Conservation (phyloP, 2,888 invertebrate species). For the Augiades crinisus region DNA sequence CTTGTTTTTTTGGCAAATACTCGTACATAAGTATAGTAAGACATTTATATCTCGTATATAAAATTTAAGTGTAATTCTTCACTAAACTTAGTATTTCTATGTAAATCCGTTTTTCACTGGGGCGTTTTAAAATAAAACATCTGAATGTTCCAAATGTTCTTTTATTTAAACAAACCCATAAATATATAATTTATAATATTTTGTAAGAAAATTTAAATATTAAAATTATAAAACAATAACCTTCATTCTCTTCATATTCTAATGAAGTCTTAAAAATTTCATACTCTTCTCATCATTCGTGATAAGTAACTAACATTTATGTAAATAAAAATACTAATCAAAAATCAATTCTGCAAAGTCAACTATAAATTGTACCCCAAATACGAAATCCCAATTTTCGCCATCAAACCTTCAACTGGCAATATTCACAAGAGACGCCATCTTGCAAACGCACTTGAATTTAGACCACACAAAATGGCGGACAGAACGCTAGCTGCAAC, state of each 20-base stretch:
- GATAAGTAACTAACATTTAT: too few relatives aligned
- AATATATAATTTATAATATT: constrained; percentile 1
- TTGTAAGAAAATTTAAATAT: background rate
- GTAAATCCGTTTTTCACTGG: constrained; percentile 13
- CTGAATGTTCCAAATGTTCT: background rate
- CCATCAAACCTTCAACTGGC: background rate
- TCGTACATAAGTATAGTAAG: background rate
- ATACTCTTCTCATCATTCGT: too few relatives aligned
- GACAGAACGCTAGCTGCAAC: constrained; percentile 42
- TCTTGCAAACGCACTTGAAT: constrained; percentile 45
- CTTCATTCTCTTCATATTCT: too few relatives aligned
- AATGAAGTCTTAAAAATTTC: too few relatives aligned
- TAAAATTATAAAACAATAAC: background rate
- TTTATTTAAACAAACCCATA: constrained; percentile 14
- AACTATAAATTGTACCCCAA: background rate
- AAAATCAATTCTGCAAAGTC: background rate
- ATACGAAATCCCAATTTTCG: background rate
- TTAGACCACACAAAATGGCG: constrained; percentile 48
- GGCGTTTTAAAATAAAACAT: constrained; percentile 15
- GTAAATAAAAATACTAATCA: too few relatives aligned
- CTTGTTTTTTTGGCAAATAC: background rate
- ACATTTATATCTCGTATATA: background rate
- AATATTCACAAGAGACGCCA: constrained; percentile 25
- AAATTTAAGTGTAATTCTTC: constrained; percentile 3
- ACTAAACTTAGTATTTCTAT: constrained; percentile 11